These are phyloP conservation scores for Vimba vimba DNA, from an alignment of 2,113 vertebrate genomes.

Conservation along the genomic window DNA sequence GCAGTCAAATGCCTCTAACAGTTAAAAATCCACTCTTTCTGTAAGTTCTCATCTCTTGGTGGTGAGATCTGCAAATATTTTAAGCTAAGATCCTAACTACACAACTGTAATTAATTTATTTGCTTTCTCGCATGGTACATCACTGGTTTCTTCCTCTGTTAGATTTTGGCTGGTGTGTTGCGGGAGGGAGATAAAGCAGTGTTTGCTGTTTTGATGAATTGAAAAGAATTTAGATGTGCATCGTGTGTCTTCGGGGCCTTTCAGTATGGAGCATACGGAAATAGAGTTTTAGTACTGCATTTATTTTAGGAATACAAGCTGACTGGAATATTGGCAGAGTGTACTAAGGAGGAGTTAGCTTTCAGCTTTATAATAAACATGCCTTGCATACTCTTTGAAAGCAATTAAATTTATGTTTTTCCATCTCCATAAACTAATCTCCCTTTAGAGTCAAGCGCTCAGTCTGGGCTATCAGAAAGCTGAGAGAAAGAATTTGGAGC, in stretches of 20 bases:
- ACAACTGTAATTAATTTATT: background rate
- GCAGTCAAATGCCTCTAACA: conserved; percentile 17
- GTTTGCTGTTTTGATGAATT: background rate
- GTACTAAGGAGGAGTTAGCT: conserved; percentile 9
- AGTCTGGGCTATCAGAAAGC: conserved; percentile 4
- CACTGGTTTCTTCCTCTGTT: background rate
- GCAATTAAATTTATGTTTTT: conserved; percentile 34
- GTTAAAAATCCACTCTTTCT: background rate
- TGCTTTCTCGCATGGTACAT: background rate
- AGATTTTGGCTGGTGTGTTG: background rate
- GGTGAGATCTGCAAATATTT: conserved; percentile 1
- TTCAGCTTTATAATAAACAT: conserved; percentile 21
- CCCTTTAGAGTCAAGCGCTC: conserved; percentile 11
- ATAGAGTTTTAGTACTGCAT: background rate
- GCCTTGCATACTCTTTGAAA: conserved; percentile 11
- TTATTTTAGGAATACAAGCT: conserved; percentile 4
- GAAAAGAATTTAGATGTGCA: conserved; percentile 22
- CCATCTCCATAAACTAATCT: conserved; percentile 31
- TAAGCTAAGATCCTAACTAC: background rate
- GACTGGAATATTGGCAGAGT: background rate
- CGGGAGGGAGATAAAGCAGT: background rate
- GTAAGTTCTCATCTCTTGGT: background rate
- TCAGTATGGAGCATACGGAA: conserved; percentile 10
- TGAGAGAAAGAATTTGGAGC: background rate
- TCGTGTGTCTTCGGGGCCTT: background rate